phyloP scores from a whole-genome alignment of 64 coral and sea anemone genomes.

The Hydrozoanthus tunicans region DNA sequence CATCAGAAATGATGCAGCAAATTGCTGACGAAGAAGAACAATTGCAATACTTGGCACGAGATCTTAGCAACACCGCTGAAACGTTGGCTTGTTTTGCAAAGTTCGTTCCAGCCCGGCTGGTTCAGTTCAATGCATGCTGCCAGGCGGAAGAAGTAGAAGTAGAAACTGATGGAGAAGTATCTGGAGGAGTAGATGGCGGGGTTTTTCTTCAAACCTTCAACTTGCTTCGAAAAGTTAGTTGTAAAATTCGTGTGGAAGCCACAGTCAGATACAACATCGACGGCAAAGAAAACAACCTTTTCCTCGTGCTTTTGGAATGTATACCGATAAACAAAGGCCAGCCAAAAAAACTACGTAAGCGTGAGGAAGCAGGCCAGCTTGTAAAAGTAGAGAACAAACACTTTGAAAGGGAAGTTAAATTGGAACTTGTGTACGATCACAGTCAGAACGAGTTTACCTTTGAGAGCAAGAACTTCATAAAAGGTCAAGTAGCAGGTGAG shows the following conservation, averaged over 20 bases:
- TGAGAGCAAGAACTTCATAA: background rate
- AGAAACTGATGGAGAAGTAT: background rate
- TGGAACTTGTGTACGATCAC: slow-evolving; percentile 3
- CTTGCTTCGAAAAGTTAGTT: background rate
- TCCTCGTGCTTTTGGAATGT: background rate
- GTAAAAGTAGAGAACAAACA: background rate
- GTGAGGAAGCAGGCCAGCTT: background rate
- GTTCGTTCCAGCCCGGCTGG: slow-evolving; percentile 8
- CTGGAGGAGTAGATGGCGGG: background rate
- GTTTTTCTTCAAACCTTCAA: slow-evolving; percentile 8
- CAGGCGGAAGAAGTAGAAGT: background rate
- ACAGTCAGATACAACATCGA: slow-evolving; percentile 19
- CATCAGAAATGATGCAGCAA: background rate
- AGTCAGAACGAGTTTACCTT: background rate
- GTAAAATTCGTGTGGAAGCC: background rate
- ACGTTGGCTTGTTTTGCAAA: slow-evolving; percentile 19
- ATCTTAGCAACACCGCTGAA: slow-evolving; percentile 12
- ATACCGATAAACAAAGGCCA: background rate
- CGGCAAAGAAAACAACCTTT: background rate
- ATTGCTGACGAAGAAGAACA: slow-evolving; percentile 24
- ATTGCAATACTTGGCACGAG: background rate
- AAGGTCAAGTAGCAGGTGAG: background rate
- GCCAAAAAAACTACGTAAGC: background rate
- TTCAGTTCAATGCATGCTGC: slow-evolving; percentile 10
- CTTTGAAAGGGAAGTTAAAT: background rate